Base-by-base conservation (phyloP, 2,113 vertebrate species). In the Platysternon megacephalum region DNA sequence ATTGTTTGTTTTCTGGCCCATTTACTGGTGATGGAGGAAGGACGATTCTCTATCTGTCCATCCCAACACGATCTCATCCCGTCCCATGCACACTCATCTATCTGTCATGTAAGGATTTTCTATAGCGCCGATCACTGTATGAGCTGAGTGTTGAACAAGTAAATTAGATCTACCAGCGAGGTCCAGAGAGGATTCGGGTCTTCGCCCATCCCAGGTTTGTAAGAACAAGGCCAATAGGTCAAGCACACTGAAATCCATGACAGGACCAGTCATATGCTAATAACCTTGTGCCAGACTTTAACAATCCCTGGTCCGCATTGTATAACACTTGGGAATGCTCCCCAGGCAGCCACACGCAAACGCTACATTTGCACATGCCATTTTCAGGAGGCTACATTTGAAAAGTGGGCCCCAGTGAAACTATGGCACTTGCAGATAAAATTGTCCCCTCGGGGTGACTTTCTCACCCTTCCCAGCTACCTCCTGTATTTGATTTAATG, bases 1-100 rank as follows among this genome's bases (percentile, higher is more conserved):
- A 80, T 85, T 79, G 65, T 44, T 92, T 87, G 79, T 91, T 94
- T 92, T 90, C 81, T 94, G 84, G 84, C 49, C 82, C 65, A 5
- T 96, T 94, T 79, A 35, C 58, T 93, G 32, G 87, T 89, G 72
- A 0, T 89, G 84, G 39, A 89, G 87, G 56, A 42, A 95, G 91
- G 35, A 91, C 58, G 32, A 14, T 65, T 83, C 74, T 92, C 87
- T 96, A 85, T 96, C 92, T 86, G 84, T 91, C 92, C 93, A 55
- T 94, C 89, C 83, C 94, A 97, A 90, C 97, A 93, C 5, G 8
- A 68, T 96, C 85, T 17, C 26, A 35, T 96, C 81, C 28, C 82
- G 87, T 94, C 86, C 88, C 89, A 52, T 65, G 65, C 90, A 92
- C 32, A 35, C 87, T 91, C 85, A 56, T 92, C 82, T 93, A 81